Percentiles rank a stretch among this genome's conserved stretches.
phyloP scores from a whole-genome alignment of 2,113 vertebrate genomes.

The Istiophorus platypterus region DNA sequence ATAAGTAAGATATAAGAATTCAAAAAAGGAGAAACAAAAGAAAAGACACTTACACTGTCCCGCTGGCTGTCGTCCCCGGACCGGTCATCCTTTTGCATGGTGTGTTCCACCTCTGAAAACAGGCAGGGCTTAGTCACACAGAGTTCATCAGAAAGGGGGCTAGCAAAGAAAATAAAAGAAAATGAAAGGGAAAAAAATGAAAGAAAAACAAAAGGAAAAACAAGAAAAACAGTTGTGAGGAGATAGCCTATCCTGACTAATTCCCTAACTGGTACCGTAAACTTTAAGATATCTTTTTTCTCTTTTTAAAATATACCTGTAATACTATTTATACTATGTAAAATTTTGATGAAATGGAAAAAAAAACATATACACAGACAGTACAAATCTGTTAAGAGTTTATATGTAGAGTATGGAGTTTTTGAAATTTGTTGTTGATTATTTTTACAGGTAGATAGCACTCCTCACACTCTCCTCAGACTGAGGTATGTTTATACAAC shows the following conservation, averaged over 20 bases:
- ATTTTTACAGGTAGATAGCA: background rate
- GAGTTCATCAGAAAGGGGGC: conserved; percentile 13
- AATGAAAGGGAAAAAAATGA: too few species aligned
- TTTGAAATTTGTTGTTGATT: conserved; percentile 10
- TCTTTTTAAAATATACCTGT: too few species aligned
- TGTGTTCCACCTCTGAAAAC: conserved; percentile 67
- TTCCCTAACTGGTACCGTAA: background rate
- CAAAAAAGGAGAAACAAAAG: conserved; percentile 3
- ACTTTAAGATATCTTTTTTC: too few species aligned
- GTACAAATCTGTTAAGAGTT: conserved; percentile 2
- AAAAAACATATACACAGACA: background rate
- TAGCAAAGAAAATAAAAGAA: background rate
- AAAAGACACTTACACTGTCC: conserved; percentile 69
- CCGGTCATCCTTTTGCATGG: conserved; percentile 80
- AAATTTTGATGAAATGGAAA: background rate
- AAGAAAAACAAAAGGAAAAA: too few species aligned
- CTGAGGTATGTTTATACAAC: conserved; percentile 3
- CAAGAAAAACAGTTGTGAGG: background rate
- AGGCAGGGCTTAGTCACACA: conserved; percentile 45
- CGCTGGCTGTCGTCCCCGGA: conserved; percentile 69
- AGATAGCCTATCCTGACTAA: background rate
- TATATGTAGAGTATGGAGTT: background rate
- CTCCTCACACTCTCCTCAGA: background rate
- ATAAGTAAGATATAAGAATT: too few species aligned
- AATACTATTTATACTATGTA: too few species aligned